These are phyloP conservation scores for Ennomos quercinarius DNA, from an alignment of 2,888 invertebrate species.

Conservation along the genomic window DNA sequence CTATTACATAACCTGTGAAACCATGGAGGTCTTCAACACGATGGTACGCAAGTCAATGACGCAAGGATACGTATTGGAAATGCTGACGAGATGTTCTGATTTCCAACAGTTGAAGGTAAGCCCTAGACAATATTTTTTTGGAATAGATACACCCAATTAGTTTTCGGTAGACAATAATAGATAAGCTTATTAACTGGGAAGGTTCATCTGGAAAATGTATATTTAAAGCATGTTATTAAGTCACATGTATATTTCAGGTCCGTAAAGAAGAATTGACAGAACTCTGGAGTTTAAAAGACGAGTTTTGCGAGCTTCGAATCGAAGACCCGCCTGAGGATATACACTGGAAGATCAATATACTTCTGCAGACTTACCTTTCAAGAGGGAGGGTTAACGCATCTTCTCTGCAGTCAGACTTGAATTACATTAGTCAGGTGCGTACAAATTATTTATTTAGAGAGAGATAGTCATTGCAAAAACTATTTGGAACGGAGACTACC, in stretches of 20 bases:
- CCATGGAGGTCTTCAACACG: constrained; percentile 96
- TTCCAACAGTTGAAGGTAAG: constrained; percentile 96
- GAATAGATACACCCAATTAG: too few relatives aligned
- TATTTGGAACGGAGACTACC: too few relatives aligned
- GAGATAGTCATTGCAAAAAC: too few relatives aligned
- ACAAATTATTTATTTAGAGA: neutral
- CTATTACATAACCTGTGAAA: constrained; percentile 98
- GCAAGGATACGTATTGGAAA: constrained; percentile 93
- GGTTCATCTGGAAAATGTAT: too few relatives aligned
- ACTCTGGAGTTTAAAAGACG: constrained; percentile 90
- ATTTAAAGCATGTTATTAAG: too few relatives aligned
- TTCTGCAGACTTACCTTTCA: constrained; percentile 96
- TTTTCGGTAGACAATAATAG: too few relatives aligned
- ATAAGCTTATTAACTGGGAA: too few relatives aligned
- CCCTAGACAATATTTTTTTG: neutral
- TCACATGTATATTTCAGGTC: constrained; percentile 83
- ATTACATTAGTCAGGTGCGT: constrained; percentile 93
- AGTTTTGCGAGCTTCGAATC: constrained; percentile 91
- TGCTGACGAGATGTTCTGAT: constrained; percentile 97
- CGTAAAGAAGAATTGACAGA: constrained; percentile 98
- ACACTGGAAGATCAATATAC: constrained; percentile 97
- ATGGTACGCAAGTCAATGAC: constrained; percentile 92
- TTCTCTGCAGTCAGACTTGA: constrained; percentile 94
- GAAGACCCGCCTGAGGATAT: constrained; percentile 94
- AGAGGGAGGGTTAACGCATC: constrained; percentile 92